Conservation (phyloP, 2,888 invertebrate species). For the Hipparchia semele region DNA sequence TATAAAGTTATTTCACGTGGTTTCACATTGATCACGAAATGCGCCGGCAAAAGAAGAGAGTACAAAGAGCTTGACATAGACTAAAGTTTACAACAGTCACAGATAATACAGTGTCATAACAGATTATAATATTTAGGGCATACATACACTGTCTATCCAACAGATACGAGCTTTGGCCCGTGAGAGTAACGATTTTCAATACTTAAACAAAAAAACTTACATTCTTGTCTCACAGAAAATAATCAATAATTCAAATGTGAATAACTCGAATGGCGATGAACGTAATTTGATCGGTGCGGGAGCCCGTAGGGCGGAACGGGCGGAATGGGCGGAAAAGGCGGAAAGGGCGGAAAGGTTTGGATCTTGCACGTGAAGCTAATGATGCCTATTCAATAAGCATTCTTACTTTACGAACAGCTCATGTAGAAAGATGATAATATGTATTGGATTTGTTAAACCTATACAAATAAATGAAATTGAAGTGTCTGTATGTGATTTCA, state of each 20-base stretch:
- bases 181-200: no score
- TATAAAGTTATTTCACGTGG: no score
- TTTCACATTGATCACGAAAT: no score
- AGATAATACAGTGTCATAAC: no score
- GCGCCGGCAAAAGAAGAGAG: no score
- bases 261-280: background rate
- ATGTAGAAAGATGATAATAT: background rate
- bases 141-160: no score
- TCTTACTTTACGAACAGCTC: background rate
- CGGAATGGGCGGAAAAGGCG: background rate
- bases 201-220: background rate
- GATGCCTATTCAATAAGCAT: constrained; percentile 15
- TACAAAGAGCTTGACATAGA: no score
- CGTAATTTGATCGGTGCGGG: background rate
- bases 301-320: background rate
- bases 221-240: background rate
- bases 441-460: background rate
- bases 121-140: no score
- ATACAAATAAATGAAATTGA: background rate
- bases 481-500: no score
- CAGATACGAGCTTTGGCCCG: no score
- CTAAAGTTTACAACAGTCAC: no score
- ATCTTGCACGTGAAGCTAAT: background rate
- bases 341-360: background rate
- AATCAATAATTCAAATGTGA: background rate